Conservation (phyloP, 92 coral and sea anemone species). For the Paramuricea clavata region DNA sequence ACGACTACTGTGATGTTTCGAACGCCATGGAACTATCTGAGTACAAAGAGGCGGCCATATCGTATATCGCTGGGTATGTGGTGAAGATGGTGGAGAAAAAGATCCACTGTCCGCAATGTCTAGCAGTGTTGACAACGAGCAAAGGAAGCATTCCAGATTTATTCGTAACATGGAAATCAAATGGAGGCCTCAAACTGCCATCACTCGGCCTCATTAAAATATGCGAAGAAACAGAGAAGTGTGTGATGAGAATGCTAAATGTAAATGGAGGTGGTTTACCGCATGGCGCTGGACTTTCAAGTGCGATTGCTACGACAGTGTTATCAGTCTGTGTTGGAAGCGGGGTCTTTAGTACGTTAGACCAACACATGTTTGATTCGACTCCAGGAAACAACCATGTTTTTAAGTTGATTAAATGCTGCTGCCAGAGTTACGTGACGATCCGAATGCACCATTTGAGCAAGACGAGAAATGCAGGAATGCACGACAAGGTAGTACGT, state of each 20-base stretch:
- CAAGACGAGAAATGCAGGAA: background rate
- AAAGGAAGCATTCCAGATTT: background rate
- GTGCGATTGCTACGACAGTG: slow-evolving; percentile 9
- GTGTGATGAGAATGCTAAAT: slow-evolving; percentile 4
- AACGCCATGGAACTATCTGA: slow-evolving; percentile 9
- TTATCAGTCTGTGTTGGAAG: background rate
- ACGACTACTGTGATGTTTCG: background rate
- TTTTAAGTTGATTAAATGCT: background rate
- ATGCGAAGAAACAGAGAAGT: slow-evolving; percentile 11
- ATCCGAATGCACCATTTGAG: slow-evolving; percentile 16
- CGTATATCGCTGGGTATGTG: slow-evolving; percentile 40
- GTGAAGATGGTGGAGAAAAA: slow-evolving; percentile 27
- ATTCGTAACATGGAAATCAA: slow-evolving; percentile 16
- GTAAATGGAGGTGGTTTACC: background rate
- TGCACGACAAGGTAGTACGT: background rate
- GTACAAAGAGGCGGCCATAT: slow-evolving; percentile 21
- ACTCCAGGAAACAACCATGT: slow-evolving; percentile 4
- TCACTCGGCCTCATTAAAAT: background rate
- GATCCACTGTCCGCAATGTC: slow-evolving; percentile 16
- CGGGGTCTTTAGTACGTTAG: background rate
- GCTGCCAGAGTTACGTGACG: background rate
- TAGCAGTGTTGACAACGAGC: background rate
- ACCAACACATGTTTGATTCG: slow-evolving; percentile 16
- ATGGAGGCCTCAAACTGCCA: slow-evolving; percentile 16
- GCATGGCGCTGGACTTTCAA: background rate